Conservation (phyloP, 2,888 invertebrate species). For the Vanessa cardui region DNA sequence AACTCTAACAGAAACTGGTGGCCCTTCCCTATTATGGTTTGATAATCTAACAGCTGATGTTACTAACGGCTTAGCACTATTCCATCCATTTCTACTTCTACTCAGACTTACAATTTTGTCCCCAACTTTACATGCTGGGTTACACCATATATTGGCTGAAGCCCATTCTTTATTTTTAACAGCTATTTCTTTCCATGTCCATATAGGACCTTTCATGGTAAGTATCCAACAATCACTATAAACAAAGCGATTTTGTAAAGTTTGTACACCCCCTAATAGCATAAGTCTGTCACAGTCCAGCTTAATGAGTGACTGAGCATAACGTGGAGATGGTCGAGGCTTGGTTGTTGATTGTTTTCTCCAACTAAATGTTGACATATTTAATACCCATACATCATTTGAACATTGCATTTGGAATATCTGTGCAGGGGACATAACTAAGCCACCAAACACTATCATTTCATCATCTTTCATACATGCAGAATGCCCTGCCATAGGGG, state of each 20-base stretch:
- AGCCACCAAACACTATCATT: slow-evolving; percentile 93
- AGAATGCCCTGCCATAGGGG: slow-evolving; percentile 96
- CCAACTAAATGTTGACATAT: slow-evolving; percentile 91
- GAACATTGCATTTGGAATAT: slow-evolving; percentile 81
- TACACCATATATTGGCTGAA: slow-evolving; percentile 95
- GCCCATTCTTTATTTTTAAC: slow-evolving; percentile 90
- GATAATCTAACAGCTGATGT: slow-evolving; percentile 81
- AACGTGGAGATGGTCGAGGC: slow-evolving; percentile 90
- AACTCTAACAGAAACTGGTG: slow-evolving; percentile 75
- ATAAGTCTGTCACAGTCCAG: slow-evolving; percentile 90
- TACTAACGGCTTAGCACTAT: slow-evolving; percentile 78
- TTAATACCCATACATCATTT: slow-evolving; percentile 95
- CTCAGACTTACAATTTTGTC: slow-evolving; percentile 90
- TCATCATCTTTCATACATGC: slow-evolving; percentile 91
- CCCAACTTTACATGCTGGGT: slow-evolving; percentile 92
- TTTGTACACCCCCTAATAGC: slow-evolving; percentile 93
- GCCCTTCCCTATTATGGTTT: slow-evolving; percentile 66
- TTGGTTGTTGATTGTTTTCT: slow-evolving; percentile 87
- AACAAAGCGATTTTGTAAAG: slow-evolving; percentile 88
- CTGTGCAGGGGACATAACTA: slow-evolving; percentile 79
- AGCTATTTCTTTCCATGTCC: slow-evolving; percentile 89
- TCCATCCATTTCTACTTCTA: slow-evolving; percentile 81
- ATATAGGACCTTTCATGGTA: slow-evolving; percentile 87
- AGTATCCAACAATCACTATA: slow-evolving; percentile 96
- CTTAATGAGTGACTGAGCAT: slow-evolving; percentile 95